Percentiles rank a stretch among this genome's conserved stretches.
Evolutionary conservation across 2,888 invertebrate species (phyloP).

Genomic region (Campoletis raptor): DNA sequence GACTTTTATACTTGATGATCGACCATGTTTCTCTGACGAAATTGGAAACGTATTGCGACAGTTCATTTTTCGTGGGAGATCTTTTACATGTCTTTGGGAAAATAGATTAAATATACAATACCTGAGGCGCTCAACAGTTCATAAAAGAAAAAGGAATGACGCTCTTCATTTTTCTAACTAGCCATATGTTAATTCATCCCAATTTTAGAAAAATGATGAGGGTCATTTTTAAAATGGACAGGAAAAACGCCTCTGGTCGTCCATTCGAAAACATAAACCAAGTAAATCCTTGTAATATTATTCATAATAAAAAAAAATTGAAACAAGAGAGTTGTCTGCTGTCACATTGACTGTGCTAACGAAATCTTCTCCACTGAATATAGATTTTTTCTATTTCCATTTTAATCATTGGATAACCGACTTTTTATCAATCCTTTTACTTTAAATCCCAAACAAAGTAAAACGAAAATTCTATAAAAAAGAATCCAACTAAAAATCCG

Average conservation of each 20-base stretch:
- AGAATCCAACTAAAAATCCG: not conserved
- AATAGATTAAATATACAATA: slow-evolving; percentile 6
- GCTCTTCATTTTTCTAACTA: slow-evolving; percentile 9
- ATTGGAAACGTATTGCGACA: not conserved
- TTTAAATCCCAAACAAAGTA: not conserved
- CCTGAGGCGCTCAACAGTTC: slow-evolving; percentile 1
- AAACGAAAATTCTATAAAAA: not conserved
- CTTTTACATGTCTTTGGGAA: not conserved
- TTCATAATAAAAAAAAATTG: not conserved
- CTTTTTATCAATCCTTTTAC: not conserved
- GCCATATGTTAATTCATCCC: not conserved
- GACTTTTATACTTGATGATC: not conserved
- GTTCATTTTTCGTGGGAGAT: not conserved
- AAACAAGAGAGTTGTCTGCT: not conserved
- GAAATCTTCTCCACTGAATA: not conserved
- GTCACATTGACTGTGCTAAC: not conserved
- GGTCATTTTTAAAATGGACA: slow-evolving; percentile 6
- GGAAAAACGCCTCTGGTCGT: slow-evolving; percentile 15
- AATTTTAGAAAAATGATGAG: slow-evolving; percentile 25
- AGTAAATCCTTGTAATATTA: not conserved
- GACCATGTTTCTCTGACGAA: not conserved
- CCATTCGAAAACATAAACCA: not conserved
- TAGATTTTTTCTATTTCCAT: not conserved
- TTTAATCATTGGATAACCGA: not conserved
- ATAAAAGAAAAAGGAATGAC: slow-evolving; percentile 8